These are phyloP conservation scores for Ptychobarbus kaznakovi DNA, from an alignment of 2,797 vertebrate species.

Conservation along the genomic window DNA sequence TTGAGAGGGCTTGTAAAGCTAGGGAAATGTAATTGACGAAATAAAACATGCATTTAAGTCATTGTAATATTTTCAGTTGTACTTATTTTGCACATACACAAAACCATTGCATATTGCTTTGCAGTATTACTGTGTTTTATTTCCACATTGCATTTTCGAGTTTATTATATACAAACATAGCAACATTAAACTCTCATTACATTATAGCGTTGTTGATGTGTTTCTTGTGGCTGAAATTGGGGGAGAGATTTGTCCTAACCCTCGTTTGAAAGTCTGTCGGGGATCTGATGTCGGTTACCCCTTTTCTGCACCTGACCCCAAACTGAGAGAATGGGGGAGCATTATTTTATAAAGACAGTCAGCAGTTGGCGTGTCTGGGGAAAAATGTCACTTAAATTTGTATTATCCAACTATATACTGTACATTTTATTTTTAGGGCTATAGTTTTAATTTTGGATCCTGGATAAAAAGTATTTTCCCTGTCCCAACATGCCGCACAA, in stretches of 20 bases:
- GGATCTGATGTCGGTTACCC: constrained; percentile 53
- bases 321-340: constrained; percentile 22
- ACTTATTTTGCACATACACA: background rate
- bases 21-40: background rate
- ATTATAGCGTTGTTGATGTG: constrained; percentile 8
- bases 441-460: background rate
- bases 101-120: background rate
- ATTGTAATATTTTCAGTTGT: background rate
- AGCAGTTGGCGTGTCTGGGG: constrained; percentile 19
- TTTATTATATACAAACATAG: background rate
- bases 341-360: constrained; percentile 13
- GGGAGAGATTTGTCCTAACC: constrained; percentile 50
- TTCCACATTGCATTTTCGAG: background rate
- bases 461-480: background rate
- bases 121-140: background rate
- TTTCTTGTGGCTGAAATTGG: constrained; percentile 14
- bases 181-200: background rate
- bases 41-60: background rate
- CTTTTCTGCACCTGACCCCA: constrained; percentile 31
- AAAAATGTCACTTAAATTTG: background rate
- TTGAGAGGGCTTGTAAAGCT: background rate
- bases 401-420: background rate
- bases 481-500: background rate
- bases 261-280: constrained; percentile 51
- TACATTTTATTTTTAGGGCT: background rate